A percentile compares a stretch with the other conserved stretches of the same genome.
Conservation (phyloP, 2,888 invertebrate species). For the Acrobasis suavella region DNA sequence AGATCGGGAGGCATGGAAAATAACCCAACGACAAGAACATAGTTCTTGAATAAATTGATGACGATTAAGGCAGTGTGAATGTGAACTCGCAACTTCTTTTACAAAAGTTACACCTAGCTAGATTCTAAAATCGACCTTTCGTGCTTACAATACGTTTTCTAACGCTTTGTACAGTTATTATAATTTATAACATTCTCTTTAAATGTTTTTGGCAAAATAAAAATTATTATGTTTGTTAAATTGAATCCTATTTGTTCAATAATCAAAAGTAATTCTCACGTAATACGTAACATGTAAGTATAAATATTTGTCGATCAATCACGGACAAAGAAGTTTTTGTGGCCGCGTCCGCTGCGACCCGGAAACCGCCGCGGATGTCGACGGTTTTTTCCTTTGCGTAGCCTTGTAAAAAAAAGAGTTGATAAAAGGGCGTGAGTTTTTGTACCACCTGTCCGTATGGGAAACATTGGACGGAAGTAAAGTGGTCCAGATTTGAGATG, state of each 20-base stretch:
- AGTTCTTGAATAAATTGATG: too few species aligned
- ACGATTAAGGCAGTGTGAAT: too few species aligned
- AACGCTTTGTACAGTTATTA: too few species aligned
- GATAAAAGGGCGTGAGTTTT: conserved; percentile 63
- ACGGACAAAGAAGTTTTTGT: conserved; percentile 51
- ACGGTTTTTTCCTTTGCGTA: conserved; percentile 49
- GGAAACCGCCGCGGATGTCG: conserved; percentile 72
- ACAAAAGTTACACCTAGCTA: too few species aligned
- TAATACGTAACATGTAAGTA: conserved; percentile 44
- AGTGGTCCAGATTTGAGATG: conserved; percentile 50
- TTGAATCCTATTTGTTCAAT: neutral
- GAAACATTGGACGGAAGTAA: conserved; percentile 53
- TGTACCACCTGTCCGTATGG: conserved; percentile 73
- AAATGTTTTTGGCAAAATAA: too few species aligned
- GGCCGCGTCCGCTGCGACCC: conserved; percentile 56
- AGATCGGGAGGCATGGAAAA: too few species aligned
- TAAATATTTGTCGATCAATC: conserved; percentile 66
- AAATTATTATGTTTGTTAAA: too few species aligned
- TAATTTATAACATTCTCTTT: too few species aligned
- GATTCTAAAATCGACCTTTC: too few species aligned
- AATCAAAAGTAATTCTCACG: conserved; percentile 40
- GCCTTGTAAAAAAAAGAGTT: conserved; percentile 64
- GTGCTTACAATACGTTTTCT: too few species aligned
- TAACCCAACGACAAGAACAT: too few species aligned
- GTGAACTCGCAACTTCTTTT: too few species aligned